Conservation (phyloP, 2,113 vertebrate genomes). For the Calyptomena viridis region DNA sequence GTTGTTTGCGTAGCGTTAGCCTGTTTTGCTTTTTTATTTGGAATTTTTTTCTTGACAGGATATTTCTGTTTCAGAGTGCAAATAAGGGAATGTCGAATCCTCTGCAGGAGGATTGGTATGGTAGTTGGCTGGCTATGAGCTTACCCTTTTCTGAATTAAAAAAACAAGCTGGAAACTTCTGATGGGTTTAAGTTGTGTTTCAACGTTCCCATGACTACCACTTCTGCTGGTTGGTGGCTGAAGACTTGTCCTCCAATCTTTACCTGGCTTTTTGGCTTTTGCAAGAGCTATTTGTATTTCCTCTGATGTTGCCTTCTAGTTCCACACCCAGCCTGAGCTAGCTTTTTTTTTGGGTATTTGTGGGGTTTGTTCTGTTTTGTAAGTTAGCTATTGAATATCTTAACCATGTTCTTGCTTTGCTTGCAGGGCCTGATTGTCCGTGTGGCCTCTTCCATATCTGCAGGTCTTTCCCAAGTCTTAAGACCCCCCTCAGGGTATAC, state of each 20-base stretch:
- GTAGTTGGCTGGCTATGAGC: neutral
- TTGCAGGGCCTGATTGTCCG: neutral
- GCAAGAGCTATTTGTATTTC: neutral
- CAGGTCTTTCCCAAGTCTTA: neutral
- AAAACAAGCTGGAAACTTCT: neutral
- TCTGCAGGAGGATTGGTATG: neutral
- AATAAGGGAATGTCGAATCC: neutral
- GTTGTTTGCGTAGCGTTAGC: too few species aligned
- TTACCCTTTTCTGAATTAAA: neutral
- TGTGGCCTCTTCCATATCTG: neutral
- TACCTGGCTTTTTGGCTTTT: neutral
- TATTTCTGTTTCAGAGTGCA: neutral
- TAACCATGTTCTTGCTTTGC: neutral
- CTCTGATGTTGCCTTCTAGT: neutral
- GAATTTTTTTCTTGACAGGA: neutral
- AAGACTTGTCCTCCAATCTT: neutral
- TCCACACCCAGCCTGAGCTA: neutral
- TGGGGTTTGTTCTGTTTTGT: neutral
- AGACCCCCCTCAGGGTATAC: too few species aligned
- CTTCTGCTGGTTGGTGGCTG: rapidly evolving
- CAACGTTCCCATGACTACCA: rapidly evolving
- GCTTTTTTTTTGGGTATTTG: neutral
- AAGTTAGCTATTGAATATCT: neutral
- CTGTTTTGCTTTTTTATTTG: neutral
- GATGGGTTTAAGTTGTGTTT: neutral